Evolutionary conservation across 2,797 vertebrate species (phyloP), one percentile per base, ranked within the genome.

Genomic region (Schizopygopsis pylzovi): DNA sequence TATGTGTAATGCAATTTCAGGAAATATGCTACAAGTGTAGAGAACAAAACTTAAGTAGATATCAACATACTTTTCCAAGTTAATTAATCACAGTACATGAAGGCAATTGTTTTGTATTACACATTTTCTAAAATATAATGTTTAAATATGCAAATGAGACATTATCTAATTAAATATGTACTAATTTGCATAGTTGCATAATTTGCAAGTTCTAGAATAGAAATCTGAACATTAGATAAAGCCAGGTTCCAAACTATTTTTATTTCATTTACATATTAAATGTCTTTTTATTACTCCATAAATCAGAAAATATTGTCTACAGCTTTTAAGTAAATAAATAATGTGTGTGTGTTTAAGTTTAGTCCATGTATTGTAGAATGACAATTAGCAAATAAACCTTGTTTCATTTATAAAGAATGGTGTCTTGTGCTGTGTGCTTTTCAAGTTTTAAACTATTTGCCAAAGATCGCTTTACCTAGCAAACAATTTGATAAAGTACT

Each of bases 281-380:
- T 33, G 33, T 33, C 33, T 33, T 33, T 33, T 33, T 33, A 63
- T 63, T 4, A 63, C 25, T 28, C 59, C 59, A 63, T 63, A 28
- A 6, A 63, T 28, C n/a, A 13, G 25, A 63, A 63, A 63, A 28
- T 63, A 12, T 25, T 28, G 25, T 28, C 61, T 28, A 65, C 25
- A 65, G 61, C 61, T 65, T 65, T 65, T 63, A 16, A 65, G 33
- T 65, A 65, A 33, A 65, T 65, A 65, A 13, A 65, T 65, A 63
- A 6, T 63, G 20, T 59, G 54, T 59, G 49, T 18, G 8, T 33
- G 28, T 33, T 33, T 33, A 33, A 33, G 28, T 33, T 33, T 33
- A 33, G 28, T 33, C 28, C 28, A 33, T 33, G 28, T 33, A 2
- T 33, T 33, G 28, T 33, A 33, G 28, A 33, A 33, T 33, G 28